Base-by-base conservation (phyloP, 1,140 invertebrate genomes). In the Drosophila tristis region DNA sequence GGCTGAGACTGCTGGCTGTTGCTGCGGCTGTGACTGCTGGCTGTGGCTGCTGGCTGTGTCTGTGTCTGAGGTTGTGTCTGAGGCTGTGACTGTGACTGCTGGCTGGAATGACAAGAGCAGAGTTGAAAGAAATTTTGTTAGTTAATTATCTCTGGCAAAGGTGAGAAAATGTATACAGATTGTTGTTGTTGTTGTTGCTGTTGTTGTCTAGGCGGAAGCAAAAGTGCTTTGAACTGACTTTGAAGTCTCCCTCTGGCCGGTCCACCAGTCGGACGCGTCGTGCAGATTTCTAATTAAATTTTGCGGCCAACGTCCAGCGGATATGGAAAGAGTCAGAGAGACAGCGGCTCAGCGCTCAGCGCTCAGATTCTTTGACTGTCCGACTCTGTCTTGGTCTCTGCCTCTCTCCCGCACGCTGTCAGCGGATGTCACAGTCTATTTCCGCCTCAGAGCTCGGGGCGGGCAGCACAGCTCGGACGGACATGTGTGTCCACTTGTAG, bases 361-460 rank as follows among this genome's bases (percentile, higher is more conserved):
- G 8, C 51, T 35, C n/a, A 25, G 39, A 56, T 64, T 54, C 70
- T 64, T 63, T 74, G 50, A 74, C 42, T 64, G 31, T 20, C 31
- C 9, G 4, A 8, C 15, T 39, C 45, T 16, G 16, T 8, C 11
- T 8, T 16, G 4, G 4, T 8, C 11, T 39, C 45, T 47, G 3
- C 31, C 26, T 42, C 35, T 23, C 15, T 15, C 29, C 15, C 15
- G n/a, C 25, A 9, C 29, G 58, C 65, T 60, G 75, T 84, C 81
- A 62, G 81, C 80, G 80, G 81, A 85, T 85, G 80, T 85, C 80
- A 85, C 81, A 85, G 77, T 85, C 80, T 80, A 85, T 85, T 85
- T 85, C 80, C 80, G 72, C 74, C 26, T 65, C 66, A 62, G 45
- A 73, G 48, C 55, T 64, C 43, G 49, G 48, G 42, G 8, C 35